Conservation (phyloP, 2,797 vertebrate genomes). For the Phrynocephalus forsythii region DNA sequence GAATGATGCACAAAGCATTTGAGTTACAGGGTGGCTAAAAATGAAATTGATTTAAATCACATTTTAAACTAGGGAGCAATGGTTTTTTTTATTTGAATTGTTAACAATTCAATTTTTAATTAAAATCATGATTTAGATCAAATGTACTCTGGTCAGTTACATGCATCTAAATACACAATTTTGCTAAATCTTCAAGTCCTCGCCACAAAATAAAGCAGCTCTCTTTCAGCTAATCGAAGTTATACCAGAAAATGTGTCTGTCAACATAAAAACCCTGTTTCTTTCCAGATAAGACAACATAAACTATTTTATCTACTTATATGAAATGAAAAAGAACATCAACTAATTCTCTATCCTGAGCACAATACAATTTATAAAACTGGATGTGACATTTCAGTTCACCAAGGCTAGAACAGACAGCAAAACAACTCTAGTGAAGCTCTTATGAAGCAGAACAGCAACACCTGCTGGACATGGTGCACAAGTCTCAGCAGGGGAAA, state of each 20-base stretch:
- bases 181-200: neutral
- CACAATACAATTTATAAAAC: neutral
- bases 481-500: constrained; percentile 32
- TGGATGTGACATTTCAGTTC: constrained; percentile 14
- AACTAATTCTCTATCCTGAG: neutral
- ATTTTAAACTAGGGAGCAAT: no score
- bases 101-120: no score
- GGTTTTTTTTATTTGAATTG: no score
- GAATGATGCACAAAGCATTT: neutral
- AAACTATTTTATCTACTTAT: neutral
- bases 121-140: no score
- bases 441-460: constrained; percentile 64
- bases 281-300: neutral
- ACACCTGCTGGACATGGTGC: constrained; percentile 67
- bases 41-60: no score
- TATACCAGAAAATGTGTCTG: neutral
- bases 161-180: neutral
- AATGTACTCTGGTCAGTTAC: neutral
- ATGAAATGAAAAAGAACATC: neutral
- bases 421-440: neutral
- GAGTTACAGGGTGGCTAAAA: no score
- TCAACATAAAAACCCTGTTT: neutral
- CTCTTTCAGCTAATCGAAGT: neutral
- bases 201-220: neutral
- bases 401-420: neutral